These are phyloP conservation scores for Columba livia DNA, from an alignment of 2,113 vertebrate species.

Conservation along the genomic window DNA sequence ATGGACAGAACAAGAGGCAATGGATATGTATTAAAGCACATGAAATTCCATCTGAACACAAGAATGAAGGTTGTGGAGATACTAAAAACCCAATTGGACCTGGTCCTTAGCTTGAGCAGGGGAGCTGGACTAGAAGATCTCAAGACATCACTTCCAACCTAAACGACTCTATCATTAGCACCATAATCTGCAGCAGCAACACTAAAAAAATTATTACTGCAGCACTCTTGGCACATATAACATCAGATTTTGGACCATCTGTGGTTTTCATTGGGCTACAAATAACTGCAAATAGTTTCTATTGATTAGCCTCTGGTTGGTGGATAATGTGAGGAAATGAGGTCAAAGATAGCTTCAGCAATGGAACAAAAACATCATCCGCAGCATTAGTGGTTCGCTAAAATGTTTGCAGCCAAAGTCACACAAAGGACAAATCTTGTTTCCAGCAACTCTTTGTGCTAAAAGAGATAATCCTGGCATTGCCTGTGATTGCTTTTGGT, in stretches of 20 bases:
- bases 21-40: background rate
- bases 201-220: background rate
- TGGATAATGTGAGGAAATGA: conserved; percentile 1
- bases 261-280: background rate
- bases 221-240: background rate
- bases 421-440: conserved; percentile 1
- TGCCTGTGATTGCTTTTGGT: background rate
- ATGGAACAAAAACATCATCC: conserved; percentile 29
- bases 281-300: conserved; percentile 13
- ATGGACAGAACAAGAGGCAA: background rate
- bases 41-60: background rate
- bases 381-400: background rate
- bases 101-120: background rate
- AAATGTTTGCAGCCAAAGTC: conserved; percentile 15
- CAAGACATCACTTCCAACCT: background rate
- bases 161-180: background rate
- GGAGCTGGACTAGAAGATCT: background rate
- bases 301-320: background rate
- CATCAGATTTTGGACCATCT: background rate
- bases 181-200: background rate
- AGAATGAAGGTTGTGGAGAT: background rate
- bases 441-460: background rate
- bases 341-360: conserved; percentile 48
- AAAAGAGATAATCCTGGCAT: background rate
- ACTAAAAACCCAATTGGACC: background rate